Evolutionary conservation across 2,113 vertebrate genomes (phyloP), one percentile per base, ranked within the genome.

Genomic region (Callipepla californica): DNA sequence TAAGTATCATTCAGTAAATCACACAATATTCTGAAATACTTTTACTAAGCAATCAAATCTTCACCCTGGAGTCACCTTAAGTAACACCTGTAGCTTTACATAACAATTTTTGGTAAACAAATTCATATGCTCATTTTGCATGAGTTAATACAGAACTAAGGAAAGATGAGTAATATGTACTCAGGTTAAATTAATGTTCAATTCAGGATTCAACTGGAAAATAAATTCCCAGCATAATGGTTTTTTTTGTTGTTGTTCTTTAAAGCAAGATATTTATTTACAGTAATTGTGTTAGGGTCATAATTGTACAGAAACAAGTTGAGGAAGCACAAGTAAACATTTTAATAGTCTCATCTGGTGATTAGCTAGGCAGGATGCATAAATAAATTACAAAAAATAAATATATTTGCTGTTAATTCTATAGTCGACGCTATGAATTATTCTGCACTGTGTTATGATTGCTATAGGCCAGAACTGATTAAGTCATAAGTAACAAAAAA

Each of bases 371-470:
- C 4, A 1, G 85, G 36, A 85, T 50, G 48, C 13, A 63, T 42
- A 87, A 94, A 76, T 63, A 89, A 90, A 83, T 58, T 82, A 78
- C 8, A 67, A 79, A 93, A 68, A 80, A 22, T 66, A 91, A 93
- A 92, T 38, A 32, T 76, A 79, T 69, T 4, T 77, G 63, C 10
- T 82, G 19, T 94, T 78, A 92, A 88, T 48, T 50, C n/a, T 81
- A 78, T 5, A 86, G 58, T 20, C 63, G 47, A 22, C 30, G 38
- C 55, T 44, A 80, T 75, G 9, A 89, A 72, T 94, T 75, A 86
- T 65, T 92, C 70, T 77, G 42, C 65, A 67, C 32, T 48, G 13
- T 38, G 7, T 42, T 85, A 22, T 57, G 40, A 55, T 94, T 88
- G 23, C 44, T 68, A 79, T 15, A 67, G 38, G 36, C 51, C 48